Evolutionary conservation across 2,888 invertebrate species (phyloP).

Genomic region (Harpalus rufipes): DNA sequence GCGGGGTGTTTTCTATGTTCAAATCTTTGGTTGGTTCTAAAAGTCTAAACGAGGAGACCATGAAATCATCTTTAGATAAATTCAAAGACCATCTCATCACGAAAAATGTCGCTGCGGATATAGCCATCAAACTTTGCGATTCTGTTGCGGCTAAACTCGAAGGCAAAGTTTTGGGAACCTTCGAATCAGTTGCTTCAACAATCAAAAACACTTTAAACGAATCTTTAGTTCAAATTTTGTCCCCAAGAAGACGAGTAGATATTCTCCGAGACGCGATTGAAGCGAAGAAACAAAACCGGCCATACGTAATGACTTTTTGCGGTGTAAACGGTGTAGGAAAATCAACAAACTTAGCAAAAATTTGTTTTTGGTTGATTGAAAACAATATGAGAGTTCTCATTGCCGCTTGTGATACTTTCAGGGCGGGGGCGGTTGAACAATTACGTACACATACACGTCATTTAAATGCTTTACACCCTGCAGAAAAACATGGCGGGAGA

Average conservation of each 20-base stretch:
- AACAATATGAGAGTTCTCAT: constrained; percentile 97
- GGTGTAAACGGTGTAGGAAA: constrained; percentile 99
- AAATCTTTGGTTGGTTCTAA: constrained; percentile 92
- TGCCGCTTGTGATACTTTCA: constrained; percentile 99
- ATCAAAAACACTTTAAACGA: constrained; percentile 94
- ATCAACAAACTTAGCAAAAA: constrained; percentile 99
- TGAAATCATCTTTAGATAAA: constrained; percentile 94
- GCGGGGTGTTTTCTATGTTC: constrained; percentile 91
- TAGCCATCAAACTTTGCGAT: constrained; percentile 95
- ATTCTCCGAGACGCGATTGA: constrained; percentile 97
- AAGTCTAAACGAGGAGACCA: constrained; percentile 87
- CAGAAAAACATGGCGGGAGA: constrained; percentile 83
- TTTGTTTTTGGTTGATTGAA: constrained; percentile 99
- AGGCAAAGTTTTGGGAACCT: constrained; percentile 94
- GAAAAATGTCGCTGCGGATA: constrained; percentile 98
- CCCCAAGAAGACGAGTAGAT: constrained; percentile 96
- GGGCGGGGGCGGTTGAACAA: constrained; percentile 99
- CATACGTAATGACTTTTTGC: constrained; percentile 97
- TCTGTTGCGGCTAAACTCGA: constrained; percentile 94
- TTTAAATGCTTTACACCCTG: constrained; percentile 95
- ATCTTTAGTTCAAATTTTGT: constrained; percentile 94
- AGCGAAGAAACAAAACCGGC: constrained; percentile 87
- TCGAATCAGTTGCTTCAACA: constrained; percentile 93
- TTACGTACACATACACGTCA: constrained; percentile 95
- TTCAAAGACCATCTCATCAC: constrained; percentile 96